Evolutionary conservation across 2,113 vertebrate genomes (phyloP).

Genomic region (Ammodytes marinus): DNA sequence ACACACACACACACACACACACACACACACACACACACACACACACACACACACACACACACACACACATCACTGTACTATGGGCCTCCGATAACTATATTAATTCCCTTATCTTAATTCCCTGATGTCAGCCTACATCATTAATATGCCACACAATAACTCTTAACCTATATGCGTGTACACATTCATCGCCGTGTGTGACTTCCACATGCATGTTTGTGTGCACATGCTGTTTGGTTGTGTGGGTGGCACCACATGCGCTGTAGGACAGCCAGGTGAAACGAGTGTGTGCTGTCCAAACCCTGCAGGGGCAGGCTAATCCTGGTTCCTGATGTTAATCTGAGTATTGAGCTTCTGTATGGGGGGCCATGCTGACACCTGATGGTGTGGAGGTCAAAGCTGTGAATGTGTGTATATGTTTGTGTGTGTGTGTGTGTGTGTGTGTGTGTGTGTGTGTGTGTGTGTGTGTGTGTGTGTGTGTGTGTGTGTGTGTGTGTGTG

Average conservation of each 20-base stretch:
- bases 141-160: slow-evolving; percentile 40
- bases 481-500: slow-evolving; percentile 35
- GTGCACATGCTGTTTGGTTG: slow-evolving; percentile 27
- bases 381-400: slow-evolving; percentile 77
- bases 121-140: background rate
- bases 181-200: slow-evolving; percentile 1
- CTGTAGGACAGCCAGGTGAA: slow-evolving; percentile 64
- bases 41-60: background rate
- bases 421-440: background rate
- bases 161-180: background rate
- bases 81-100: background rate
- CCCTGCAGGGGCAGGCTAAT: slow-evolving; percentile 69
- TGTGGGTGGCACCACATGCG: slow-evolving; percentile 45
- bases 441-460: slow-evolving; percentile 35
- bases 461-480: slow-evolving; percentile 35
- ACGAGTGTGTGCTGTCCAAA: slow-evolving; percentile 74
- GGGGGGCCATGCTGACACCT: slow-evolving; percentile 69
- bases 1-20: background rate
- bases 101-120: slow-evolving; percentile 5
- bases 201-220: background rate
- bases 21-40: slow-evolving; percentile 12
- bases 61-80: background rate
- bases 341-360: slow-evolving; percentile 73
- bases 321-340: slow-evolving; percentile 78
- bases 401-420: background rate